phyloP scores from a whole-genome alignment of 2,113 vertebrate species.

The Toxostoma redivivum region DNA sequence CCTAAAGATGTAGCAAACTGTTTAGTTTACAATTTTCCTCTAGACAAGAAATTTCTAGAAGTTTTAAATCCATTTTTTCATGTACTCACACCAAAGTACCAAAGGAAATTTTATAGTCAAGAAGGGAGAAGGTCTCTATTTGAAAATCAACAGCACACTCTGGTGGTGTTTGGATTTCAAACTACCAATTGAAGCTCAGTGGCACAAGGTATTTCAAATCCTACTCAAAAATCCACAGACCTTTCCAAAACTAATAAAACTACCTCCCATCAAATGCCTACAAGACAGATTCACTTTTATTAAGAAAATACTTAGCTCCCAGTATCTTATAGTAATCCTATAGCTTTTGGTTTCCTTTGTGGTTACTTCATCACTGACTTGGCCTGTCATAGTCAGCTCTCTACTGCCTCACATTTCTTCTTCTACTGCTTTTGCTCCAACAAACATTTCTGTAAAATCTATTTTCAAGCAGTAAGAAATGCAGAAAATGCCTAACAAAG shows the following conservation, averaged over 20 bases:
- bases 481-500: not conserved
- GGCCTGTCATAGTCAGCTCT: not conserved
- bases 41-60: not conserved
- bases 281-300: not conserved
- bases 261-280: not conserved
- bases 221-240: not conserved
- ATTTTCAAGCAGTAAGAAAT: not conserved
- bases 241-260: not conserved
- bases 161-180: slow-evolving; percentile 62
- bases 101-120: not conserved
- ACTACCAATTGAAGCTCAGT: not conserved
- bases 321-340: not conserved
- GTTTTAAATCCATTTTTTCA: not conserved
- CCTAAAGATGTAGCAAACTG: not conserved
- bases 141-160: slow-evolving; percentile 73
- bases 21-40: not conserved
- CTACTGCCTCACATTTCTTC: not conserved
- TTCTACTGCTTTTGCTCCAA: not conserved
- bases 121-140: not conserved
- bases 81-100: not conserved
- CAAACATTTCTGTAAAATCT: not conserved
- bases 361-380: not conserved
- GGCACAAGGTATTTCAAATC: not conserved
- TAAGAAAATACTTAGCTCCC: not conserved
- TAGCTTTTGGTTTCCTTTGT: not conserved